A percentile compares a stretch with the other conserved stretches of the same genome.
phyloP scores from a whole-genome alignment of 2,888 invertebrate genomes.

The Toxonevra muliebris region DNA sequence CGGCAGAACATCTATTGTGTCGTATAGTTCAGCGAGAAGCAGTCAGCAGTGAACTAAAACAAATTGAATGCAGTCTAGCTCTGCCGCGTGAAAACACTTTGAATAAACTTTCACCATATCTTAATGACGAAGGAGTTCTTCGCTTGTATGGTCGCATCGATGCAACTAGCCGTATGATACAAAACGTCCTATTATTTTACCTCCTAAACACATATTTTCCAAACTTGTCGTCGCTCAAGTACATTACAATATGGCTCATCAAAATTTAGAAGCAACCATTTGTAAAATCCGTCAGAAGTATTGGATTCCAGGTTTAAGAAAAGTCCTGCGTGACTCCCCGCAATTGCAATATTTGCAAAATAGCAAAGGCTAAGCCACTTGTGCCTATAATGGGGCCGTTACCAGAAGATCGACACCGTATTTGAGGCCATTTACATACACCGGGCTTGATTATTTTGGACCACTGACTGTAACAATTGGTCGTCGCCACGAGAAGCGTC shows the following conservation, averaged over 20 bases:
- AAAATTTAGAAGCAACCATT: slow-evolving; percentile 36
- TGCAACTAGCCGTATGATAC: no score
- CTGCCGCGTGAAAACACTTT: slow-evolving; percentile 2
- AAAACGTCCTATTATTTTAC: slow-evolving; percentile 31
- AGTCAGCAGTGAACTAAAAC: background rate
- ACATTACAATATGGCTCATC: slow-evolving; percentile 33
- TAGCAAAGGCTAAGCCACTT: slow-evolving; percentile 22
- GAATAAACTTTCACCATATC: slow-evolving; percentile 19
- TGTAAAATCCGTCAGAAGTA: slow-evolving; percentile 20
- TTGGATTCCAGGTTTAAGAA: slow-evolving; percentile 31
- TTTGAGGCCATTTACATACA: slow-evolving; percentile 23
- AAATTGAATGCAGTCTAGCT: background rate
- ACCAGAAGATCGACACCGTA: slow-evolving; percentile 27
- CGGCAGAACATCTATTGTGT: background rate
- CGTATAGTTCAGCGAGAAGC: background rate
- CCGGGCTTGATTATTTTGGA: slow-evolving; percentile 31
- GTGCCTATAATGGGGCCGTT: slow-evolving; percentile 37
- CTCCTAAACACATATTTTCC: slow-evolving; percentile 27
- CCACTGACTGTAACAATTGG: slow-evolving; percentile 26
- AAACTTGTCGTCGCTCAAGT: slow-evolving; percentile 19
- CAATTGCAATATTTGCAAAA: slow-evolving; percentile 29
- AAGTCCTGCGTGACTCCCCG: slow-evolving; percentile 20
- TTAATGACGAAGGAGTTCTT: slow-evolving; percentile 26
- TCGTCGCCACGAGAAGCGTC: no score
- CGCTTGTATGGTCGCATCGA: slow-evolving; percentile 30